phyloP scores from a whole-genome alignment of 2,113 vertebrate species.

The Rhinopomastus cyanomelas region DNA sequence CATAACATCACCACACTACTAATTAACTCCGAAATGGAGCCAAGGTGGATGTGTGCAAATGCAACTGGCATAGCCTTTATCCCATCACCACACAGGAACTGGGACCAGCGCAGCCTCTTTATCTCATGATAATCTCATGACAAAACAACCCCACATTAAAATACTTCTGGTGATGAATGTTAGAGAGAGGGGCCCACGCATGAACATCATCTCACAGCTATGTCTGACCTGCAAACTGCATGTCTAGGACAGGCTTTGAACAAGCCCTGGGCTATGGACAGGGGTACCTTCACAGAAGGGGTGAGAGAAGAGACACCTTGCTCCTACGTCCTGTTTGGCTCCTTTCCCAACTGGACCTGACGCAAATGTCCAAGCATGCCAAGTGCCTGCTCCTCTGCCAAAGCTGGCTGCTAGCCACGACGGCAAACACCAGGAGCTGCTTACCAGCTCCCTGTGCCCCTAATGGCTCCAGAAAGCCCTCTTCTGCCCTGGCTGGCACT shows the following conservation, averaged over 20 bases:
- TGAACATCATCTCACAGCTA: not conserved
- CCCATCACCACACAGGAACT: not conserved
- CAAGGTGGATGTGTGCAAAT: not conserved
- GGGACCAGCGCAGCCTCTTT: not conserved
- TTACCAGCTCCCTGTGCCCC: not conserved
- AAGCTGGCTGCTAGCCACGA: not conserved
- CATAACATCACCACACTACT: not conserved
- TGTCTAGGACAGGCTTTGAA: not conserved
- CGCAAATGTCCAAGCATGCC: not conserved
- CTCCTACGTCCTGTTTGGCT: not conserved
- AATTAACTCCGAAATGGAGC: not conserved
- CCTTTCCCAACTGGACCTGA: not conserved
- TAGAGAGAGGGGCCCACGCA: not conserved
- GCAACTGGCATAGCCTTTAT: not conserved
- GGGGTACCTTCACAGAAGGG: not conserved
- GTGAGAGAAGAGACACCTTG: not conserved
- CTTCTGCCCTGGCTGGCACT: fast-evolving
- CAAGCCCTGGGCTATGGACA: not conserved
- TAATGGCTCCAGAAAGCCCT: not conserved
- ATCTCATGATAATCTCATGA: not conserved
- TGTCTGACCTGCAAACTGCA: not conserved
- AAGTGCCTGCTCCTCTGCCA: not conserved
- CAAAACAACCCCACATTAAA: not conserved
- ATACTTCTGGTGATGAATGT: not conserved
- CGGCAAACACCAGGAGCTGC: not conserved